phyloP scores from a whole-genome alignment of 1,140 invertebrate species.

The Ctenoplectra terminalis region DNA sequence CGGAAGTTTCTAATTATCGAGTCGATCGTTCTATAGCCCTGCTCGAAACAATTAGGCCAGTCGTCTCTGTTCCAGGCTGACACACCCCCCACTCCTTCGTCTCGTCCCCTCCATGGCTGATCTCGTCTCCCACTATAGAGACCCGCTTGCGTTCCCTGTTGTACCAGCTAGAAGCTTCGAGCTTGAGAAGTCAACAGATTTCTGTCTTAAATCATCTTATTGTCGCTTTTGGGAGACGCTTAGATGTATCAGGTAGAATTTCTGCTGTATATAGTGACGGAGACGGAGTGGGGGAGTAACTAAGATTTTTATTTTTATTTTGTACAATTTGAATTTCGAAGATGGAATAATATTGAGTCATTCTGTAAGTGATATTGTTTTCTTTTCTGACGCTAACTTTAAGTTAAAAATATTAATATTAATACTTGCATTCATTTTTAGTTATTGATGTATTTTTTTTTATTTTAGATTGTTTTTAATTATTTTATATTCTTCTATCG shows the following conservation, averaged over 20 bases:
- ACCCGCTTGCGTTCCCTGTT: no score
- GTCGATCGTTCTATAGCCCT: background rate
- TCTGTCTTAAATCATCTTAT: background rate
- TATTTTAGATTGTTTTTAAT: no score
- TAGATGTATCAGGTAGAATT: background rate
- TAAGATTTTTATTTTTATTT: no score
- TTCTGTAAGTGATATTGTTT: no score
- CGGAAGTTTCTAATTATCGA: background rate
- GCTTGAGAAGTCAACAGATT: background rate
- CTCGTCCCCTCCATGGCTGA: background rate
- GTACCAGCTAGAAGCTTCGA: background rate
- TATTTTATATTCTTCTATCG: no score
- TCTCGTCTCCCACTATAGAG: background rate
- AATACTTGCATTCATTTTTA: no score
- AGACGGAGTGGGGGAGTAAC: background rate
- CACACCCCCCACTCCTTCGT: background rate
- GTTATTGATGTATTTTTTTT: no score
- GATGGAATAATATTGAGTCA: no score
- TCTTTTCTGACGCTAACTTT: no score
- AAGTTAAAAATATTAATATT: no score
- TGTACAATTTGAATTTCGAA: no score
- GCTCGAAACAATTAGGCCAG: background rate
- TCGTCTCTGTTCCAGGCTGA: constrained; percentile 1
- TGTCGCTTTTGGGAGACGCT: background rate
- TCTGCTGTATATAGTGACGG: background rate